Percentiles rank a stretch among this genome's conserved stretches.
Conservation (phyloP, 2,797 vertebrate genomes). For the Gorsachius magnificus region DNA sequence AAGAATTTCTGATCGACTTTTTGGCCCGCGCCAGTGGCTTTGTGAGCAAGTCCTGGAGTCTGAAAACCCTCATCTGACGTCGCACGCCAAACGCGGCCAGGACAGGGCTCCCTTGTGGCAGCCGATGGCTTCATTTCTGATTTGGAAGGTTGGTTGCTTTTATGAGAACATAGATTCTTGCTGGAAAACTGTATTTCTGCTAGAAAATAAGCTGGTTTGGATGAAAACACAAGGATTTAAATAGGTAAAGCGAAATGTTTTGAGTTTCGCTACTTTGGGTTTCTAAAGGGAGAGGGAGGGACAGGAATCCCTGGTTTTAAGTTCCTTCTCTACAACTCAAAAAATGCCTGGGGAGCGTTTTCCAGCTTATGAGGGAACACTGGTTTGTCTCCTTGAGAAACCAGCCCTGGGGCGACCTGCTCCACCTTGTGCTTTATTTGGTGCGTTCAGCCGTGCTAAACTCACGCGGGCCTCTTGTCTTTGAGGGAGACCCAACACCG, state of each 20-base stretch:
- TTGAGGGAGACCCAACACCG: background rate
- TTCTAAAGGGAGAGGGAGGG: background rate
- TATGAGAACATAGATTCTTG: background rate
- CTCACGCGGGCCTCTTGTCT: background rate
- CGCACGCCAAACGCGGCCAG: fast-evolving
- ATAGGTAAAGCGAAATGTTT: background rate
- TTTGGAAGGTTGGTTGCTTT: background rate
- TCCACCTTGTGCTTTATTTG: fast-evolving
- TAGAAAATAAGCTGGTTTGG: background rate
- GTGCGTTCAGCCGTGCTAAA: fast-evolving
- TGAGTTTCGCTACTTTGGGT: background rate
- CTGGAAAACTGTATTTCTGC: background rate
- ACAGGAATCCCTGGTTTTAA: slow-evolving; percentile 3
- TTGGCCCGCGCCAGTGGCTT: fast-evolving
- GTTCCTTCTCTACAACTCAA: background rate
- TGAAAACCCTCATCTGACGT: fast-evolving
- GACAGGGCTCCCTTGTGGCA: background rate
- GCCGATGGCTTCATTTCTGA: background rate
- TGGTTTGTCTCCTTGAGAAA: background rate
- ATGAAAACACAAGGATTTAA: background rate
- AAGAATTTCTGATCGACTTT: background rate
- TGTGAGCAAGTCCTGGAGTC: fast-evolving
- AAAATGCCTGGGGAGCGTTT: background rate
- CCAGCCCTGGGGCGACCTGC: fast-evolving
- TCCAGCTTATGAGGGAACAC: background rate